Base-by-base conservation (phyloP, 2,888 invertebrate genomes). In the Biston stratarius region DNA sequence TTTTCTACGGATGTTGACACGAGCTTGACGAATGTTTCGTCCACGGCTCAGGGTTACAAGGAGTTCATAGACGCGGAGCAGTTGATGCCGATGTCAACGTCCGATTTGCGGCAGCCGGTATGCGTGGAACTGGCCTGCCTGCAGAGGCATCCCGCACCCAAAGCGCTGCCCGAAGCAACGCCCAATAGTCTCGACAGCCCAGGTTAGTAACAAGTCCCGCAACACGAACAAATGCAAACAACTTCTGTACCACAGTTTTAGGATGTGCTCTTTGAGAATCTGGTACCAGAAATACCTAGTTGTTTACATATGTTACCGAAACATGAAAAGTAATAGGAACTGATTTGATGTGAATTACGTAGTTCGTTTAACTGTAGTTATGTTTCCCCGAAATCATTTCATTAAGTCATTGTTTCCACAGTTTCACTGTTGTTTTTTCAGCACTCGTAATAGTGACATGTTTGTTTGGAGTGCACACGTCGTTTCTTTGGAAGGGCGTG, bases 11-110 rank as follows among this genome's bases (percentile, higher is more conserved):
- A 24, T 24, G 24, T 33, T 9, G 6, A 48, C 5, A 48, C 15
- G 34, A 33, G 5, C 15, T 49, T 34, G 51, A 7, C n/a, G 12
- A 11, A 11, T 33, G 36, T 12, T 48, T 14, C 36, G 51, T 52
- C n/a, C 42, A 6, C 38, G 34, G 38, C 57, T 12, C 56, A 98
- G 98, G 97, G 97, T 83, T 97, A 97, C 95, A 97, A 97, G 95
- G 97, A 98, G 89, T 97, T 97, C 94, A 97, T 97, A 87, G 98
- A 98, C 92, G 97, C 98, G 69, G 98, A 98, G 94, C 97, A 97
- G 87, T 95, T 97, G 82, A 97, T 98, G 96, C 97, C 97, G 73
- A 95, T 97, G 91, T 94, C 97, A 69, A 97, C 97, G 71, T 97
- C 97, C 80, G 97, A 98, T 90, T 96, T 97, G 89, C 96, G 96